phyloP scores from a whole-genome alignment of 2,113 vertebrate genomes.

The Pollimyrus isidori region DNA sequence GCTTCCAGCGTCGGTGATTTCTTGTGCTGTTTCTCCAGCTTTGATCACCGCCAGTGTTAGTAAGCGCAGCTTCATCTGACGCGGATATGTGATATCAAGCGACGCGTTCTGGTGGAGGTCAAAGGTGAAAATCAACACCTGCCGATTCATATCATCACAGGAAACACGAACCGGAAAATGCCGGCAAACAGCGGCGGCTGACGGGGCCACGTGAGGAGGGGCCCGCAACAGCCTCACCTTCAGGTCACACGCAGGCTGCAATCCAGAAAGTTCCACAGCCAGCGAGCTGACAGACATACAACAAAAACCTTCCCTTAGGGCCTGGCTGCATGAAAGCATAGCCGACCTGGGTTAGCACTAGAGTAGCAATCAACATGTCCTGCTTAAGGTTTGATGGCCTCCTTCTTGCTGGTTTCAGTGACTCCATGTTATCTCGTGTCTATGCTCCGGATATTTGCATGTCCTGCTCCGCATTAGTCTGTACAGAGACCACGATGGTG shows the following conservation, averaged over 20 bases:
- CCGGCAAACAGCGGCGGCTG: not conserved
- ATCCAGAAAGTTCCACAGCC: not conserved
- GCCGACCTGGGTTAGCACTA: not conserved
- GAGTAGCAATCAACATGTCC: not conserved
- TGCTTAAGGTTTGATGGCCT: not conserved
- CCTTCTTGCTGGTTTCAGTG: not conserved
- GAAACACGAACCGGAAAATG: not conserved
- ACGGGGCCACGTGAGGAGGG: not conserved
- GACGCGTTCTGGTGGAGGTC: not conserved
- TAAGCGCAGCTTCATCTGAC: not conserved
- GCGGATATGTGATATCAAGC: not conserved
- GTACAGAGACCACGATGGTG: not conserved
- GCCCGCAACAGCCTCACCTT: not conserved
- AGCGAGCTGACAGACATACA: not conserved
- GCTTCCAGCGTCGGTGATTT: not conserved
- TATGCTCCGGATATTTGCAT: not conserved
- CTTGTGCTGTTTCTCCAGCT: not conserved
- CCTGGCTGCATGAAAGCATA: not conserved
- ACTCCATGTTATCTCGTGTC: not conserved
- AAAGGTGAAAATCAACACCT: no score
- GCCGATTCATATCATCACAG: not conserved
- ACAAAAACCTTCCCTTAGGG: not conserved
- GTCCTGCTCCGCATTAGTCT: not conserved
- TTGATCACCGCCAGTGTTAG: not conserved
- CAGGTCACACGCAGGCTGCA: not conserved